Evolutionary conservation across 2,797 vertebrate genomes (phyloP).

Genomic region (Threskiornis aethiopicus): DNA sequence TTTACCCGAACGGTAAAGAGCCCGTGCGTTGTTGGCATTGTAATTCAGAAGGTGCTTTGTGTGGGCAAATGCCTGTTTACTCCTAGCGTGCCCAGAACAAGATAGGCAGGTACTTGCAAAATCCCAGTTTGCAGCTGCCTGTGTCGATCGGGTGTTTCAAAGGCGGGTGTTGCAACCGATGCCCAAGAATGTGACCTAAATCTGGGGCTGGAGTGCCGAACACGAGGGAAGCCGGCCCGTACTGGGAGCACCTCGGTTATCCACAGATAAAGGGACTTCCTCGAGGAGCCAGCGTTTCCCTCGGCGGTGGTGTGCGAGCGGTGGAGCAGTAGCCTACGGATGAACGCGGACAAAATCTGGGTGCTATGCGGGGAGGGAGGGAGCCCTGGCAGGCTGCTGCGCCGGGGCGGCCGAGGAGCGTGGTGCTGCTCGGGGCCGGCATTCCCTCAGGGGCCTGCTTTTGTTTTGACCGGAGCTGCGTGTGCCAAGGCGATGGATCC

Average conservation of each 20-base stretch:
- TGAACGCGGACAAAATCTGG: neutral
- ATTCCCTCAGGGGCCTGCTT: neutral
- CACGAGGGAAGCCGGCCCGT: neutral
- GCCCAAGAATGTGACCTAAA: neutral
- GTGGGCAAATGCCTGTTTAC: neutral
- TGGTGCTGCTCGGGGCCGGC: rapidly evolving
- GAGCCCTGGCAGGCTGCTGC: neutral
- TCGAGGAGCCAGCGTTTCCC: neutral
- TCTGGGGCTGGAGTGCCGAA: neutral
- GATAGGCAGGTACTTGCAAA: constrained; percentile 39
- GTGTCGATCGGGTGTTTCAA: neutral
- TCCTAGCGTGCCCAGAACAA: neutral
- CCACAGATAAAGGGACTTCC: neutral
- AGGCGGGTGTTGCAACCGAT: neutral
- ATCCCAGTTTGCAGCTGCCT: neutral
- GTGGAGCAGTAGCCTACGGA: rapidly evolving
- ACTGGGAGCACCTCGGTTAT: neutral
- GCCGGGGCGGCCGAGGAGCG: neutral
- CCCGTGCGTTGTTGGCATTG: neutral
- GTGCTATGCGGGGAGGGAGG: neutral
- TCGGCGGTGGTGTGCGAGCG: rapidly evolving
- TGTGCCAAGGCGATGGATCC: neutral
- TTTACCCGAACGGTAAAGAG: neutral
- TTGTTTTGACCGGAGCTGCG: neutral
- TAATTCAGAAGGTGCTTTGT: neutral